Evolutionary conservation across 35 echinoderm and acorn worm species (phyloP), one percentile per base, ranked within the genome.

Genomic region (Eucidaris tribuloides): DNA sequence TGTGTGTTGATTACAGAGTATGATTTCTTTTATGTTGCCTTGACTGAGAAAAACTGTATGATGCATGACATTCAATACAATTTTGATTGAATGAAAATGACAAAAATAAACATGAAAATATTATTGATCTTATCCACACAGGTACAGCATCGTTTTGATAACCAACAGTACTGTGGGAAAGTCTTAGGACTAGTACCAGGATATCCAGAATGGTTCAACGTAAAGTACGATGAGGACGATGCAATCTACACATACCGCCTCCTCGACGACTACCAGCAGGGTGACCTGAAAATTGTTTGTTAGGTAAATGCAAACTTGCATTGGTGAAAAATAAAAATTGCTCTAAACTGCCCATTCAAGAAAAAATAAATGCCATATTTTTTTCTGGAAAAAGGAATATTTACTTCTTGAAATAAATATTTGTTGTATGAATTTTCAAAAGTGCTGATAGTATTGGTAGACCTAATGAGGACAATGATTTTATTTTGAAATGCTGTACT

Each of bases 141-240:
- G 20, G 32, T 34, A 66, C 32, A 24, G 20, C 20, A 66, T 66
- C 20, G 32, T 66, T 52, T 52, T 52, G 9, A 52, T 52, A 45
- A 77, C 7, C 11, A 77, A 33, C 4, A 32, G 2, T 82, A 82
- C 50, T 5, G 4, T 3, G 79, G 50, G 4, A 62, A 82, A 30
- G 79, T 82, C 9, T 49, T 82, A 20, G 27, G 28, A 25, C 24
- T 4, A 33, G 79, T 82, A 32, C 48, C 79, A 4, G 79, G 79
- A 5, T 82, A 49, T 36, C 5, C 52, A 4, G 3, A 68, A 23
- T 82, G 79, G 79, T 82, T 23, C 31, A 82, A 82, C 25, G 22
- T 61, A 2, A 82, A 82, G 50, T 82, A 82, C 34, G 52, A 82
- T 17, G 52, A 82, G 4, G 48, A 62, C 41, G 79, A 82, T 32